These are phyloP conservation scores for Myanophis thanlyinensis DNA, from an alignment of 2,113 vertebrate genomes.

Conservation along the genomic window DNA sequence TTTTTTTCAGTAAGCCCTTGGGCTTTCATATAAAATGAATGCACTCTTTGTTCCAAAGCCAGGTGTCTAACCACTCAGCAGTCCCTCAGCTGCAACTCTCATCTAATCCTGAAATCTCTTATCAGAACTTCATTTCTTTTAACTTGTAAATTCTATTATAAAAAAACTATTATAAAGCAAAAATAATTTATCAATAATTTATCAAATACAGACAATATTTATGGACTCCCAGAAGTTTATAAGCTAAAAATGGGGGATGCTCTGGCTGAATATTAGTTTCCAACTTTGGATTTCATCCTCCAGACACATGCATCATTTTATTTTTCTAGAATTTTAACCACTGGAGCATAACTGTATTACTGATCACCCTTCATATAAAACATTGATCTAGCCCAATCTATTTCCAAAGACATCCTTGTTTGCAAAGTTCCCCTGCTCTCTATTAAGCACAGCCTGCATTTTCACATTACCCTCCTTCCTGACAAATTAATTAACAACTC, in stretches of 20 bases:
- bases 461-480: neutral
- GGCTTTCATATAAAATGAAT: neutral
- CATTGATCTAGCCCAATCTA: neutral
- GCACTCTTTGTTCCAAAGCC: neutral
- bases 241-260: neutral
- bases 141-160: neutral
- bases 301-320: neutral
- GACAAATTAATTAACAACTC: neutral
- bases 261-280: neutral
- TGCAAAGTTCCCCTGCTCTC: neutral
- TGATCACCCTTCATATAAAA: neutral
- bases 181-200: neutral
- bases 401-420: neutral
- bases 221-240: neutral
- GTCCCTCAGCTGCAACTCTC: neutral
- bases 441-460: neutral
- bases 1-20: neutral
- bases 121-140: neutral
- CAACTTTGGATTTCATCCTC: neutral
- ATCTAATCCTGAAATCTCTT: neutral
- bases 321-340: neutral
- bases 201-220: neutral
- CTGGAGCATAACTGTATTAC: neutral
- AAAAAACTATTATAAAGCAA: neutral
- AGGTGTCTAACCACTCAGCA: neutral